Conservation (phyloP, 2,797 vertebrate species). For the Parauchenoglanis ngamensis region DNA sequence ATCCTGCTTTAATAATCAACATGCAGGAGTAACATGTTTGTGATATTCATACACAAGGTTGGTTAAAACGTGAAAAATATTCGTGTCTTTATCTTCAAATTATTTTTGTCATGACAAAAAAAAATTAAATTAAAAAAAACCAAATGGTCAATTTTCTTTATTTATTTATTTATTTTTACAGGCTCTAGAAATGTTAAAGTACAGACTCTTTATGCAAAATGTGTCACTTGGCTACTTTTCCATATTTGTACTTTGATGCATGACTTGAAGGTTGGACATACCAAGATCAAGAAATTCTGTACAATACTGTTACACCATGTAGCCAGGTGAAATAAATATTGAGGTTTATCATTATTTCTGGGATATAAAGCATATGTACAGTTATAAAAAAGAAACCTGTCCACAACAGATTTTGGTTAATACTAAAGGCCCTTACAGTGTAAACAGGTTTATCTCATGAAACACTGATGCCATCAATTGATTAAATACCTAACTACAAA, state of each 20-base stretch:
- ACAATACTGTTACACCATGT: slow-evolving; percentile 17
- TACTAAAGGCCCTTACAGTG: neutral
- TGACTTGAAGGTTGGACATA: neutral
- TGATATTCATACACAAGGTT: neutral
- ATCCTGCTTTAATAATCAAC: slow-evolving; percentile 6
- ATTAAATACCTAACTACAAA: neutral
- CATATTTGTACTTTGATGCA: neutral
- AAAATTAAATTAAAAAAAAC: neutral
- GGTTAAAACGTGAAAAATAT: neutral
- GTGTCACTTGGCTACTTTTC: neutral
- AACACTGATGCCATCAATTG: neutral
- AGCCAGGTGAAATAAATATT: slow-evolving; percentile 38
- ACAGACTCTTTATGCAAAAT: neutral
- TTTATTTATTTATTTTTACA: neutral
- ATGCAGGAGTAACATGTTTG: neutral
- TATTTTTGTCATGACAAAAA: slow-evolving; percentile 7
- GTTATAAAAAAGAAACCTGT: neutral
- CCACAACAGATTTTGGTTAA: neutral
- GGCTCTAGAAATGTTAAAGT: neutral
- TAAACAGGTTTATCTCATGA: neutral
- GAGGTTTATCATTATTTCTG: neutral
- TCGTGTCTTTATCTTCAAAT: neutral
- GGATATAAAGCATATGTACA: slow-evolving; percentile 27
- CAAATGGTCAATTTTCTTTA: neutral
- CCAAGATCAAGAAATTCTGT: neutral